Base-by-base conservation (phyloP, 2,888 invertebrate genomes). In the Melipona beecheii region DNA sequence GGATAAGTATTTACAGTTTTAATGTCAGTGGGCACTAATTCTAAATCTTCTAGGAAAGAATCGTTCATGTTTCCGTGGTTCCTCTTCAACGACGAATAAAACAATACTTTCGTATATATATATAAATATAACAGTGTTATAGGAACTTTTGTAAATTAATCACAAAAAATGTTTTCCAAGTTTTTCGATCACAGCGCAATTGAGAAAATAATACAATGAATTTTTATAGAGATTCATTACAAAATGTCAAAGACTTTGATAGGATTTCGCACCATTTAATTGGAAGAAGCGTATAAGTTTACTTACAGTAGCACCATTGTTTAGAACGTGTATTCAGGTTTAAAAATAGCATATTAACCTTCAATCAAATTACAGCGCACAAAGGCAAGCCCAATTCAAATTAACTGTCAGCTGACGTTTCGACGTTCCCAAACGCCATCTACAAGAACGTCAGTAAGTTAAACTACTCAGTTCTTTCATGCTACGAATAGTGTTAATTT, bases 31-130 rank as follows among this genome's bases (percentile, higher is more conserved):
- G 91, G 78, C 21, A 90, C 79, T 36, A 93, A 71, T 49, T 89
- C 90, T 75, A 93, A 76, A 36, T 93, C 93, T 86, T 93, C 93
- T 65, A 93, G 79, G 75, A 93, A 93, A 49, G 93, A 93, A 75
- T 93, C 93, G 81, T 92, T 91, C 93, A 92, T 92, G 24, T 52
- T 85, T 86, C 19, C 21, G 24, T 19, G 31, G 5, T 5, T 62
- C 27, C 21, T 72, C 31, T n/a, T 69, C 13, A 60, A 69, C 31
- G 70, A 27, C 6, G 70, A 50, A 60, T 54, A 49, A 36, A 21
- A 73, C 21, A 72, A 60, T 24, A 24, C 24, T 31, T 58, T n/a
- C 31, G 1, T 36, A 9, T 54, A 24, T 19, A 24, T 19, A 62
- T 17, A 21, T 21, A 19, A 66, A 43, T 62, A 56, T 15, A 56